Evolutionary conservation across 2,888 invertebrate genomes (phyloP), one percentile per base, ranked within the genome.

Genomic region (Carterocephalus palaemon): DNA sequence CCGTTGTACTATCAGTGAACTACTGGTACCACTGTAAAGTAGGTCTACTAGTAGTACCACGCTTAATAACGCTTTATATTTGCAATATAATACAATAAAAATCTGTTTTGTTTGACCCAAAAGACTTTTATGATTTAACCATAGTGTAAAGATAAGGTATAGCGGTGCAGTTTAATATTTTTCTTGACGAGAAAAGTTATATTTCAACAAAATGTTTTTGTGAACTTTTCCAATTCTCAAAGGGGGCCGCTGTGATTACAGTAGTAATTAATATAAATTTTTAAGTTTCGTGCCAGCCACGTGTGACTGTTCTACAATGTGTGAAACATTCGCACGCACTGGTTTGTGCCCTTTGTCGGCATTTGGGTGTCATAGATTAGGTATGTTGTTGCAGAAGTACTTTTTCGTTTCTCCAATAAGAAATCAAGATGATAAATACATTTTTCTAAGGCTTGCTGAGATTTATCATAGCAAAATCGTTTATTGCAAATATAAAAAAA

Each of bases 301-400:
- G 64, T 69, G 70, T 63, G 63, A 54, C 53, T 50, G 54, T 50
- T 55, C 53, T 57, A 57, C 66, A 71, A 72, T 59, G 74, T 77
- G 75, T 74, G 71, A 77, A 69, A 61, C 65, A 62, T 78, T 80
- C 63, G 74, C 77, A 72, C 68, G 73, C 66, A 60, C 56, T 58
- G 49, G 57, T 62, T 59, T 56, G 48, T 50, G 56, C 52, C 54
- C 68, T 75, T 69, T 75, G 70, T 67, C 68, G 69, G 68, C 62
- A 43, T 47, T 59, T 46, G 53, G 47, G 52, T 39, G 42, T 28
- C 43, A 56, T 42, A 57, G 55, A 58, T 29, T 46, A 48, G 13
- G 37, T 38, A 19, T 19, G 2, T 10, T 24, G 17, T 7, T 10
- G 10, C 15, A 49, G 38, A 49, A 23, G 17, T 17, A 2, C 19